Evolutionary conservation across 2,113 vertebrate genomes (phyloP).

Genomic region (Sinocyclocheilus anophthalmus): DNA sequence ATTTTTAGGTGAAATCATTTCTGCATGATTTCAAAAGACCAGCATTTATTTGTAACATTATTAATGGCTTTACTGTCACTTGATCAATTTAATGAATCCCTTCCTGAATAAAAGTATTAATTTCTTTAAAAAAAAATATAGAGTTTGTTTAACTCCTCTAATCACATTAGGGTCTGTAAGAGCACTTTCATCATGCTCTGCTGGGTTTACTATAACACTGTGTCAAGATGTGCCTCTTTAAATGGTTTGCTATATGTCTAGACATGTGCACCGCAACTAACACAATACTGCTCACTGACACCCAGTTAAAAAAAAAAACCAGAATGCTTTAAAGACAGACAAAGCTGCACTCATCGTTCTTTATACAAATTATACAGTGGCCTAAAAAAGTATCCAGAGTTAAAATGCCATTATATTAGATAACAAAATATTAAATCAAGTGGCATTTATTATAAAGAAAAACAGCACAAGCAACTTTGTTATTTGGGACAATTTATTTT

Average conservation of each 20-base stretch:
- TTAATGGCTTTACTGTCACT: neutral
- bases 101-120: neutral
- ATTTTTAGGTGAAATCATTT: neutral
- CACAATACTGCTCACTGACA: neutral
- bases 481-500: neutral
- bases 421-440: neutral
- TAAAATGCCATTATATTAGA: neutral
- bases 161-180: constrained; percentile 43
- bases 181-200: constrained; percentile 45
- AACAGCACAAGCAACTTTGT: neutral
- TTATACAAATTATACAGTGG: neutral
- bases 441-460: neutral
- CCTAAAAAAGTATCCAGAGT: neutral
- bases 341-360: neutral
- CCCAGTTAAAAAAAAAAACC: neutral
- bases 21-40: neutral
- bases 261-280: constrained; percentile 24
- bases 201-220: constrained; percentile 59
- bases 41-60: neutral
- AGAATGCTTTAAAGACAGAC: constrained; percentile 2
- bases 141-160: constrained; percentile 34
- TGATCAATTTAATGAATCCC: neutral
- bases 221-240: constrained; percentile 46
- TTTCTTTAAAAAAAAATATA: too few relatives aligned
- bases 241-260: constrained; percentile 51